A percentile compares a stretch with the other conserved stretches of the same genome.
These are phyloP conservation scores for Pelodytes ibericus DNA, from an alignment of 2,797 vertebrate genomes.

Conservation along the genomic window DNA sequence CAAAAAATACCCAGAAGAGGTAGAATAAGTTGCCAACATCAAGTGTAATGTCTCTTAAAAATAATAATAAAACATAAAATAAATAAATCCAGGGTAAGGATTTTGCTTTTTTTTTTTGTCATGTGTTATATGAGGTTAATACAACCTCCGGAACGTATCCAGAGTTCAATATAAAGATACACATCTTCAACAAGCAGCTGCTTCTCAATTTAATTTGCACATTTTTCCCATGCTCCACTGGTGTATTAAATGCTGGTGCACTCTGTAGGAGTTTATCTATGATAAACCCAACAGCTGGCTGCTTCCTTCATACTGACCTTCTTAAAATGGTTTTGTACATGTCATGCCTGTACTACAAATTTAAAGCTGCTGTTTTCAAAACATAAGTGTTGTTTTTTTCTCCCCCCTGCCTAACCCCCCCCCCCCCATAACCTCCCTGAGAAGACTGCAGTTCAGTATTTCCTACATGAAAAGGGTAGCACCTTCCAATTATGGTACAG, in stretches of 20 bases:
- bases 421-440: conserved; percentile 55
- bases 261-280: conserved; percentile 86
- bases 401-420: not conserved
- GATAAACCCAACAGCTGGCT: conserved; percentile 90
- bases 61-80: conserved; percentile 7
- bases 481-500: conserved; percentile 58
- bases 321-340: conserved; percentile 69
- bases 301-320: conserved; percentile 82
- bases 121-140: conserved; percentile 68
- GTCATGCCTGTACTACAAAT: conserved; percentile 65
- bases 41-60: conserved; percentile 56
- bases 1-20: conserved; percentile 38
- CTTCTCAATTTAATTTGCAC: conserved; percentile 92
- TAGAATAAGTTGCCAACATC: conserved; percentile 52
- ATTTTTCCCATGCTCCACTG: conserved; percentile 95
- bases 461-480: conserved; percentile 36
- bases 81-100: conserved; percentile 56
- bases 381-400: conserved; percentile 61
- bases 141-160: conserved; percentile 58
- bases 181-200: conserved; percentile 88
- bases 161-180: conserved; percentile 92
- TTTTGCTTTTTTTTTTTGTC: conserved; percentile 58
- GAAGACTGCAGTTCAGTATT: conserved; percentile 61
- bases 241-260: conserved; percentile 90
- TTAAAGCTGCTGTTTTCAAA: conserved; percentile 65